Base-by-base conservation (phyloP, 2,797 vertebrate species). In the Periparus ater region DNA sequence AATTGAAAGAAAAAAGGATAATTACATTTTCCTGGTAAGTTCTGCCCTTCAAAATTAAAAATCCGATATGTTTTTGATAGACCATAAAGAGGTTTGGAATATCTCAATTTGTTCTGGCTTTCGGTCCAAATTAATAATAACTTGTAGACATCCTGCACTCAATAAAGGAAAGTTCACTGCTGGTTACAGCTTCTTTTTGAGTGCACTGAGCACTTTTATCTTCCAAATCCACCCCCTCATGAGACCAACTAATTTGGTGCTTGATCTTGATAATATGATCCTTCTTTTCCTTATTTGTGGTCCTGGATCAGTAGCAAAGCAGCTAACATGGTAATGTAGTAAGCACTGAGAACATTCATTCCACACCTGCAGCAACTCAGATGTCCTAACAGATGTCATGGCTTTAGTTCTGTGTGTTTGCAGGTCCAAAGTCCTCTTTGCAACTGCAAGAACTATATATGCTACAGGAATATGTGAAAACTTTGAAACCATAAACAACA, bases 391-490 rank as follows among this genome's bases (percentile, higher is more conserved):
- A 92, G 87, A 91, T 95, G 76, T 53, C 79, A 75, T 10, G 58
- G 72, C 44, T 93, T 92, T 80, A 70, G 58, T n/a, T 83, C 76
- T 7, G 5, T 44, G 27, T 75, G 48, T 57, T 81, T 66, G 73
- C 51, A 78, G 48, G 71, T 86, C 70, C 54, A 75, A 89, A 84
- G n/a, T 70, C 73, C 72, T 75, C 89, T 67, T 73, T 78, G 65
- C 42, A 47, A 92, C 26, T 58, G 13, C 67, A 48, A 81, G 62
- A 93, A 40, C 20, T 40, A 40, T 88, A 66, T 32, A 81, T 65
- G 73, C 51, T 80, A 66, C n/a, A 68, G 81, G 80, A 95, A 91
- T 93, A 95, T 36, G 78, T 70, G 75, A 91, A 95, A 93, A 89
- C 71, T 85, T 89, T 89, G 85, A 91, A 91, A 94, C 57, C 51